Evolutionary conservation across 2,113 vertebrate genomes (phyloP), one percentile per base, ranked within the genome.

Genomic region (Lepus timidus): DNA sequence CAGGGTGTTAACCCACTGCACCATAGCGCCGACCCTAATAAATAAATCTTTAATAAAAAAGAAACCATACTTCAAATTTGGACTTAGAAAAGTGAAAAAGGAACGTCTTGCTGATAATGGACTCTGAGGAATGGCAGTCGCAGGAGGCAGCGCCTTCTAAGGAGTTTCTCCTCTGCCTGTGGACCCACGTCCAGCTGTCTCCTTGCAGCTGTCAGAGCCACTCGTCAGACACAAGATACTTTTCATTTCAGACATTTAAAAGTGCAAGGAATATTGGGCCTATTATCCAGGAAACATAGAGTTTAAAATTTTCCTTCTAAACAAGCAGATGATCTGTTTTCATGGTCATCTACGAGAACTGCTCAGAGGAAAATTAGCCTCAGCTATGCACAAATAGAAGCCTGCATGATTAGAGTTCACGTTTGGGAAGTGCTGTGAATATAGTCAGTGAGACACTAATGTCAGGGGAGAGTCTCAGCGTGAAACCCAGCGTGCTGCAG

Each of bases 221-320:
- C 0, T 5, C 0, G 27, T 70, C 68, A 88, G 4, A 29, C 67
- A 4, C 8, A n/a, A 39, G 52, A 36, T 23, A 16, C 29, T 88
- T 90, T 88, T 76, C 36, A 25, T 61, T 67, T 39, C 71, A 92
- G 44, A 94, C 88, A 33, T 39, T 51, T 20, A 82, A 62, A 80
- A 44, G 75, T 76, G 52, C 52, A n/a, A 68, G 51, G 29, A 80
- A 39, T 31, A 12, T 9, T 5, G 52, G 39, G 19, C 49, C 52
- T 68, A 20, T 13, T 19, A 31, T 62, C 64, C 49, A 27, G 49
- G 29, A 83, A 74, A 44, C 31, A 23, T 16, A 65, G 25, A 49
- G 31, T 27, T 89, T 51, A 78, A 27, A 14, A 6, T 70, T 90
- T 73, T 87, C 10, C 27, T 79, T 83, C 82, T 83, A 62, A 81